Base-by-base conservation (phyloP, 2,888 invertebrate genomes). In the Steinernema hermaphroditum region DNA sequence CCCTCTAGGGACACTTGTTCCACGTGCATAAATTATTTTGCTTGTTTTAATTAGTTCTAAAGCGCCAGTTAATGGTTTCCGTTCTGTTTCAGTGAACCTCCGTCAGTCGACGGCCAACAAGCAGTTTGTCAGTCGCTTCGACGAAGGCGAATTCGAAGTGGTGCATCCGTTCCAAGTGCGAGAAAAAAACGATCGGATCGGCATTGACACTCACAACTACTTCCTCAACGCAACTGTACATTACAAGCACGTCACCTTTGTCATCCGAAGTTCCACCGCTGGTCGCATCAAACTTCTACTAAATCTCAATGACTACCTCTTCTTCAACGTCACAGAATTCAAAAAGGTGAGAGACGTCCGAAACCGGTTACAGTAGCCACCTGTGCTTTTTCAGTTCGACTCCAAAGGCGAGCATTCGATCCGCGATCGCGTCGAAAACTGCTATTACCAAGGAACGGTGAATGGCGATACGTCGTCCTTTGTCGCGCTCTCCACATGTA, bases 401-500 rank as follows among this genome's bases (percentile, higher is more conserved):
- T 75, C 77, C 29, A 77, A 80, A 43, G 84, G 83, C 9, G 83
- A 82, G 50, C 73, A 80, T 19, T 74, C 76, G n/a, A 49, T 82
- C 32, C 73, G 75, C 70, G 70, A 74, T 14, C 73, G 76, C 14
- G 76, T 84, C 19, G 84, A 84, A 89, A 96, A 96, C 89, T 97
- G 97, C 88, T 97, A 96, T 90, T 97, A 97, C 89, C 96, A 97
- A 88, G 80, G 81, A 57, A 79, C 79, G 2, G 95, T 97, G 74
- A 94, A 94, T 88, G 95, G 95, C 89, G 94, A 95, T 89, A 94
- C 95, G 8, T 94, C 94, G 80, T 95, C 96, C 27, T 93, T 93
- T 79, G 96, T 96, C 29, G 96, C 96, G 82, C 93, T 97, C 89
- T 94, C 95, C 89, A 97, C 96, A 71, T 97, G 97, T 90, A 94